Evolutionary conservation across 2,888 invertebrate genomes (phyloP), one percentile per base, ranked within the genome.

Genomic region (Ceriagrion tenellum): DNA sequence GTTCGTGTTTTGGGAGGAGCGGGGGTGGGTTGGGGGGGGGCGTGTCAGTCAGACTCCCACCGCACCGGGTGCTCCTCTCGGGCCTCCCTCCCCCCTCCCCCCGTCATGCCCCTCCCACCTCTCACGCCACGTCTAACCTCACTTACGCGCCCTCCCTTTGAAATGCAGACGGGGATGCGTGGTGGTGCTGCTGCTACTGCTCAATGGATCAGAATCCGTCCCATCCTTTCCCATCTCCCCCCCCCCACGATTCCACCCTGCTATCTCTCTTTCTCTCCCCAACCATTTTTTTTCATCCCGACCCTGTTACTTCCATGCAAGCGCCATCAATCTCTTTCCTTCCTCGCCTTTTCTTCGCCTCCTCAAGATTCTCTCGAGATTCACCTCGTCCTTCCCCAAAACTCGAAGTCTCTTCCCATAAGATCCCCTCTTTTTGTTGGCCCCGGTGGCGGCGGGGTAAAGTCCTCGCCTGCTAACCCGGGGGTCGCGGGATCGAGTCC

Each of bases 161-260:
- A 55, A 81, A 81, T 81, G 81, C 81, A 81, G 81, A 81, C 13
- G 30, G 35, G 35, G 81, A 13, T 81, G 81, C 81, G 81, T 81
- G 47, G 47, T 47, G 47, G 47, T 47, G 47, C 47, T 47, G 47
- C 8, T 2, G 47, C n/a, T n/a, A 12, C n/a, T 35, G 81, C 81
- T 81, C 81, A 81, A 55, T 89, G 89, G 55, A 89, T 55, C 89
- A 26, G 89, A 55, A 89, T 89, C 89, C 47, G 55, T 26, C 16
- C 81, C 81, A 81, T 35, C 30, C 35, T 35, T 35, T 69, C n/a
- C 26, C 69, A 12, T 47, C 47, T 8, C n/a, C n/a, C n/a, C n/a
- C n/a, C n/a, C n/a, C n/a, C n/a, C 56, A 12, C 56, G 56, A 59
- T 47, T 47, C 47, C 2, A 59, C 18, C 12, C 59, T 59, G 59